Conservation (phyloP, 2,113 vertebrate genomes). For the Polyodon spathula region DNA sequence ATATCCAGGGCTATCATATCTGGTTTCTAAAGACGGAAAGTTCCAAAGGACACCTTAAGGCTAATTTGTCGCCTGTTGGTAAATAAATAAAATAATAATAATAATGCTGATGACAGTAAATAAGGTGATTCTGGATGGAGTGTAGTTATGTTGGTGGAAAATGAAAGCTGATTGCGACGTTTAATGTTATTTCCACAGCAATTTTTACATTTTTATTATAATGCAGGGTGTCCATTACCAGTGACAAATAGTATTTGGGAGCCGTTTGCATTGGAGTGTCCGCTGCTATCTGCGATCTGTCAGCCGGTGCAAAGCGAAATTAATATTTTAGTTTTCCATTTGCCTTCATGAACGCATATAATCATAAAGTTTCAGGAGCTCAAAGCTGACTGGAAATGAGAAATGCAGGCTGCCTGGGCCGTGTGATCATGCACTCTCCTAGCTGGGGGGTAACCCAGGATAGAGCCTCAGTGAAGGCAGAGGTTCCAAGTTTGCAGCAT, state of each 20-base stretch:
- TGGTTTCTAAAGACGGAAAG: constrained; percentile 44
- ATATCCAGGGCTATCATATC: constrained; percentile 41
- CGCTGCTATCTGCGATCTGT: constrained; percentile 30
- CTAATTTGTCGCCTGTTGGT: constrained; percentile 49
- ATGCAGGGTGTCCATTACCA: constrained; percentile 40
- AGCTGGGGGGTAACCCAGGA: constrained; percentile 18
- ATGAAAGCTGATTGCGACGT: constrained; percentile 29
- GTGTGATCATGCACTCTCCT: constrained; percentile 21
- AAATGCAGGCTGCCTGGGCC: constrained; percentile 22
- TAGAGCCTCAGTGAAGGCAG: constrained; percentile 4
- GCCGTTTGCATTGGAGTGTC: constrained; percentile 32
- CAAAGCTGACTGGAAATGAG: constrained; percentile 23
- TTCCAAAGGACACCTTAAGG: constrained; percentile 44
- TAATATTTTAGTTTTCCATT: constrained; percentile 53
- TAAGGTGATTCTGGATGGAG: constrained; percentile 37
- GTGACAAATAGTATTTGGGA: constrained; percentile 36
- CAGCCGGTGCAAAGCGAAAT: constrained; percentile 37
- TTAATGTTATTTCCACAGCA: constrained; percentile 37
- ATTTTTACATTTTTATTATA: constrained; percentile 28
- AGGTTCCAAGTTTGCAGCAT: not conserved
- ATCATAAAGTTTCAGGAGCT: constrained; percentile 34
- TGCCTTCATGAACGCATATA: constrained; percentile 34
- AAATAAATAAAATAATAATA: constrained; percentile 28
- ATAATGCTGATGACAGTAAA: constrained; percentile 47
- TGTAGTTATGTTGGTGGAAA: constrained; percentile 41